Percentiles rank a stretch among this genome's conserved stretches.
Evolutionary conservation across 2,113 vertebrate genomes (phyloP).

Genomic region (Tursiops truncatus): DNA sequence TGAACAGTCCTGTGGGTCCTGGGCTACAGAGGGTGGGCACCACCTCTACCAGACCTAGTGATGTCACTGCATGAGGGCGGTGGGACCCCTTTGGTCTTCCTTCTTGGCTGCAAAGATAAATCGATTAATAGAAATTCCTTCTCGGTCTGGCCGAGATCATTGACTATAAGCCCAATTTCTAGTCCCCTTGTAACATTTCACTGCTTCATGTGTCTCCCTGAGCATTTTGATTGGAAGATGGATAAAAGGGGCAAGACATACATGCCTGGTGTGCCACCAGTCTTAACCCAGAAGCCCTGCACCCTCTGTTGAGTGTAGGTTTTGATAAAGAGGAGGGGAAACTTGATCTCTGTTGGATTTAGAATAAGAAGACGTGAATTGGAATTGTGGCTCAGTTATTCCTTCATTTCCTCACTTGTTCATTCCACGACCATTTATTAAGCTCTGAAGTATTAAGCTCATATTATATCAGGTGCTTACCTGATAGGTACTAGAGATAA

Average conservation of each 20-base stretch:
- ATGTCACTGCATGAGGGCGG: rapidly evolving
- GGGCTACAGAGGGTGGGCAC: not conserved
- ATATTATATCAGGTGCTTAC: not conserved
- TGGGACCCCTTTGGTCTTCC: not conserved
- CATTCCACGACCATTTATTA: not conserved
- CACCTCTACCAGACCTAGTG: not conserved
- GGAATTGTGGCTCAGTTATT: not conserved
- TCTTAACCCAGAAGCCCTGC: not conserved
- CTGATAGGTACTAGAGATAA: too few species aligned
- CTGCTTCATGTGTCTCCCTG: not conserved
- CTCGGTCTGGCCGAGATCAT: not conserved
- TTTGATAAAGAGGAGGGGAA: not conserved
- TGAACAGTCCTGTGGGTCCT: not conserved
- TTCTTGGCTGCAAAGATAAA: not conserved
- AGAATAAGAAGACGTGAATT: not conserved
- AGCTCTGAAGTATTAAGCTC: too few species aligned
- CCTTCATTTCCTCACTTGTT: not conserved
- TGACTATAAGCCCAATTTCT: not conserved
- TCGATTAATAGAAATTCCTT: not conserved
- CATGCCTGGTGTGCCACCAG: too few species aligned
- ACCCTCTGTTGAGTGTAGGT: not conserved
- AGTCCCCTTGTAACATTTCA: not conserved
- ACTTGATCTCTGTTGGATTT: not conserved
- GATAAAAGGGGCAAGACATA: not conserved
- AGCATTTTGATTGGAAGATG: too few species aligned